Evolutionary conservation across 1,140 invertebrate genomes (phyloP).

Genomic region (Heliconius nattereri): DNA sequence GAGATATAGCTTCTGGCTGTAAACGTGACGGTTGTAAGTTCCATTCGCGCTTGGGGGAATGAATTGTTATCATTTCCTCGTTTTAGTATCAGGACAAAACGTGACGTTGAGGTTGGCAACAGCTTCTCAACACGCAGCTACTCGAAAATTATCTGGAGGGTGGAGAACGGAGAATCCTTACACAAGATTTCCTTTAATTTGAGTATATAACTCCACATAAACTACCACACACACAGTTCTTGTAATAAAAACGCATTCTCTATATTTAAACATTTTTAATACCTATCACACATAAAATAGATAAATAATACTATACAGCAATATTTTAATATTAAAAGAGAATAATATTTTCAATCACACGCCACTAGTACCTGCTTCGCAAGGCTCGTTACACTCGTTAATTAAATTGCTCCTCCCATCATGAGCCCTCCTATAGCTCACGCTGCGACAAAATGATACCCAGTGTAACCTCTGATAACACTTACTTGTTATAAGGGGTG

Average conservation of each 20-base stretch:
- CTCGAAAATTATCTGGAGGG: too few species aligned
- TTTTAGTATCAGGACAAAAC: too few species aligned
- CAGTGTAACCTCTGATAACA: slow-evolving; percentile 47
- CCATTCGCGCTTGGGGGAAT: too few species aligned
- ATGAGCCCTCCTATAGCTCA: slow-evolving; percentile 51
- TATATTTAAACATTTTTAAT: neutral
- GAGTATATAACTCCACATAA: too few species aligned
- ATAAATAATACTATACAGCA: neutral
- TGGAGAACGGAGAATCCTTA: too few species aligned
- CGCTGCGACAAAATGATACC: slow-evolving; percentile 45
- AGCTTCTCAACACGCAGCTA: too few species aligned
- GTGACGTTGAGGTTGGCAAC: too few species aligned
- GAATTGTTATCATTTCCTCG: too few species aligned
- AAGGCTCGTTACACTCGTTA: slow-evolving; percentile 35
- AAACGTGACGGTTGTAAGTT: too few species aligned
- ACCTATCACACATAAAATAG: neutral
- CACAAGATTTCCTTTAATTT: too few species aligned
- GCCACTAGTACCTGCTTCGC: slow-evolving; percentile 27
- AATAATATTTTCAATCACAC: slow-evolving; percentile 53
- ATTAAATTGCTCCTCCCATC: slow-evolving; percentile 36
- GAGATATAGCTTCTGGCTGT: too few species aligned
- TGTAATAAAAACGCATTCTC: neutral
- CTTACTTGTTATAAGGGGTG: slow-evolving; percentile 58
- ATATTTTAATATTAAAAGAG: slow-evolving; percentile 9
- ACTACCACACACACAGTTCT: neutral